Evolutionary conservation across 2,888 invertebrate genomes (phyloP).

Genomic region (Nezara viridula): DNA sequence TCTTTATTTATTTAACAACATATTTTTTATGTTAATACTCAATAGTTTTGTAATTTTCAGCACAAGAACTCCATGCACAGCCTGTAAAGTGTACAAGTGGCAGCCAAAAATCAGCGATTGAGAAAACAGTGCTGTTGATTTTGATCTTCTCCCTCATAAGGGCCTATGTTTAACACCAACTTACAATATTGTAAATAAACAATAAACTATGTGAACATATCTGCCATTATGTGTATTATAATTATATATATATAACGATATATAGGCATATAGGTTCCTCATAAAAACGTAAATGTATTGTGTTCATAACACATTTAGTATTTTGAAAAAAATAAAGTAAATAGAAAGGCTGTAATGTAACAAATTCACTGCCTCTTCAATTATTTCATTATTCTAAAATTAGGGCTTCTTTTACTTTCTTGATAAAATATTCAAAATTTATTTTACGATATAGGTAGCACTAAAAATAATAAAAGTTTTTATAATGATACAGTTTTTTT

Average conservation of each 20-base stretch:
- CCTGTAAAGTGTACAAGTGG: constrained; percentile 36
- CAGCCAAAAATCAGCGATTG: constrained; percentile 6
- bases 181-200: constrained; percentile 57
- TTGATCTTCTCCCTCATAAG: neutral
- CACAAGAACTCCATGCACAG: constrained; percentile 17
- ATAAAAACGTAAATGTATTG: constrained; percentile 46
- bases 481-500: neutral
- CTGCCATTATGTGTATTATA: constrained; percentile 59
- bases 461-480: neutral
- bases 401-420: neutral
- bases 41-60: neutral
- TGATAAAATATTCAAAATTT: neutral
- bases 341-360: neutral
- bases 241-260: constrained; percentile 56
- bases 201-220: constrained; percentile 59
- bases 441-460: neutral
- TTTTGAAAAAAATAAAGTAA: neutral
- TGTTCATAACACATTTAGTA: constrained; percentile 61
- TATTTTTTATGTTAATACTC: neutral
- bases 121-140: constrained; percentile 17
- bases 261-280: constrained; percentile 59
- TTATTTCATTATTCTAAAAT: neutral
- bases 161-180: constrained; percentile 58
- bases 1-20: neutral
- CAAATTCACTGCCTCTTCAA: constrained; percentile 13